phyloP scores from a whole-genome alignment of 2,797 vertebrate species.

The Eutrigla gurnardus region DNA sequence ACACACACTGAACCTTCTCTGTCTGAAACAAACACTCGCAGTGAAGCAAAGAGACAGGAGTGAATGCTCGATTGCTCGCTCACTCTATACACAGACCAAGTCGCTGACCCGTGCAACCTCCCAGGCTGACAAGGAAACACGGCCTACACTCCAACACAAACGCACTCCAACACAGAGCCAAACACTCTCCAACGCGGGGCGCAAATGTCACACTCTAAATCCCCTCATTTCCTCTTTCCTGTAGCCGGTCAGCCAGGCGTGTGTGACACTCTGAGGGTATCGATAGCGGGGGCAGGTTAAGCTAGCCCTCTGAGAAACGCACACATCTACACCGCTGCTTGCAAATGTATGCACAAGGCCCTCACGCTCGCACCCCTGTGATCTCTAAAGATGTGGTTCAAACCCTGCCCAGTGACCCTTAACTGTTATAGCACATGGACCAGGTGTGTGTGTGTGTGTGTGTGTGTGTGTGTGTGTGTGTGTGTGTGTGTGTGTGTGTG shows the following conservation, averaged over 20 bases:
- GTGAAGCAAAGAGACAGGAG: constrained; percentile 45
- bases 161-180: constrained; percentile 24
- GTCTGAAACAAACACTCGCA: constrained; percentile 53
- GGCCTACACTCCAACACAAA: constrained; percentile 22
- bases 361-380: constrained; percentile 40
- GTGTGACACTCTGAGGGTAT: constrained; percentile 64
- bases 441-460: constrained; percentile 33
- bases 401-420: constrained; percentile 54
- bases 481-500: constrained; percentile 2
- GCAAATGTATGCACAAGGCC: constrained; percentile 45
- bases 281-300: constrained; percentile 52
- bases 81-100: constrained; percentile 35
- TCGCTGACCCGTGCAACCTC: constrained; percentile 67
- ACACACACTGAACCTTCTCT: constrained; percentile 52
- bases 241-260: constrained; percentile 72
- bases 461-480: constrained; percentile 20
- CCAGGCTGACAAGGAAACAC: constrained; percentile 57
- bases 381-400: constrained; percentile 62
- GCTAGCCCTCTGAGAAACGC: constrained; percentile 25
- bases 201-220: constrained; percentile 70
- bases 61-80: constrained; percentile 57
- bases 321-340: constrained; percentile 12
- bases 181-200: constrained; percentile 42
- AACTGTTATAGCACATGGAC: constrained; percentile 33
- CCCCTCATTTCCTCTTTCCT: constrained; percentile 81